Percentiles rank a stretch among this genome's conserved stretches.
Evolutionary conservation across 2,797 vertebrate genomes (phyloP).

Genomic region (Ctenosaura bakeri): DNA sequence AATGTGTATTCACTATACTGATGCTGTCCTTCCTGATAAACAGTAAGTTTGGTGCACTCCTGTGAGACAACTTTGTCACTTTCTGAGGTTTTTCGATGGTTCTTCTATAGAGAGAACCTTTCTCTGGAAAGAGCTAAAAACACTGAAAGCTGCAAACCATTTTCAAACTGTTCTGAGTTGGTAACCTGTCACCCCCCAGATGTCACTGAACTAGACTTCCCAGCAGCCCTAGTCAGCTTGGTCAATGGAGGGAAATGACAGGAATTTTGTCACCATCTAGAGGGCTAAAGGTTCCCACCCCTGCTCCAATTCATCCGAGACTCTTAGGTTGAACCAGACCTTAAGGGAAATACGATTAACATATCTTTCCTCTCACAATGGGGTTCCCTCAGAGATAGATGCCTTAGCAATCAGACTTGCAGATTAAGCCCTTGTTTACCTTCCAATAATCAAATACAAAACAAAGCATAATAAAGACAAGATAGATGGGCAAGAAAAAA

Average conservation of each 20-base stretch:
- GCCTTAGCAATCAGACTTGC: too few relatives aligned
- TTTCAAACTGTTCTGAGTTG: not conserved
- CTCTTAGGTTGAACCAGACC: not conserved
- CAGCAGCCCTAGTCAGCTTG: not conserved
- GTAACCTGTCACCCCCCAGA: not conserved
- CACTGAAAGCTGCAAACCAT: not conserved
- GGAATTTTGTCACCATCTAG: not conserved
- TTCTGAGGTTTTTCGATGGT: slow-evolving; percentile 21
- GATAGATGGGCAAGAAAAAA: too few relatives aligned
- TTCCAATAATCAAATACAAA: too few relatives aligned
- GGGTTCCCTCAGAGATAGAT: too few relatives aligned
- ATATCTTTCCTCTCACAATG: too few relatives aligned
- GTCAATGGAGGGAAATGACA: not conserved
- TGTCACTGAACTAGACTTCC: not conserved
- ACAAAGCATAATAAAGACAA: too few relatives aligned
- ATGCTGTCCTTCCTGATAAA: slow-evolving; percentile 73
- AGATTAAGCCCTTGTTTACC: too few relatives aligned
- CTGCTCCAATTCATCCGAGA: rapidly evolving
- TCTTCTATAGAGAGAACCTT: not conserved
- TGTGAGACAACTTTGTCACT: slow-evolving; percentile 66
- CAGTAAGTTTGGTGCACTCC: slow-evolving; percentile 57
- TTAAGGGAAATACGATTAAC: too few relatives aligned
- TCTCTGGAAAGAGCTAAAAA: slow-evolving; percentile 22
- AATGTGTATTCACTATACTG: slow-evolving; percentile 76
- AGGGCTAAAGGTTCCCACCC: not conserved